phyloP scores from a whole-genome alignment of 1,140 invertebrate species.

The Drosophila sp. region DNA sequence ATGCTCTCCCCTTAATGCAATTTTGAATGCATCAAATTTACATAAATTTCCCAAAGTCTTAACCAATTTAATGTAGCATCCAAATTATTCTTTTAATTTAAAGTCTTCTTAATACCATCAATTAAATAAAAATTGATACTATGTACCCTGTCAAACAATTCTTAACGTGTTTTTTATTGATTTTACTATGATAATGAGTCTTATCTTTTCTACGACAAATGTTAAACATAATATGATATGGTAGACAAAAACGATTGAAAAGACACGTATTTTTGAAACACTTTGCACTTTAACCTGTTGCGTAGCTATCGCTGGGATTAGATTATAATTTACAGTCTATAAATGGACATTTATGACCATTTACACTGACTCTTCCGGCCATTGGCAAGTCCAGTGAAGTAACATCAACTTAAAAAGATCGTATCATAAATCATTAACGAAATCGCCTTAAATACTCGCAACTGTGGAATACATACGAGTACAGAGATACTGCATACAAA shows the following conservation, averaged over 20 bases:
- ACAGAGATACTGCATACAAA: not conserved
- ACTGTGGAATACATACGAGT: not conserved
- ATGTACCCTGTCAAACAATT: no score
- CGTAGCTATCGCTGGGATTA: conserved; percentile 10
- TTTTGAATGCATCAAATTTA: no score
- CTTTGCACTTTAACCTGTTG: conserved; percentile 59
- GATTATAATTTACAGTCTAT: conserved; percentile 43
- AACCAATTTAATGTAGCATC: no score
- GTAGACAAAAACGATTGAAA: not conserved
- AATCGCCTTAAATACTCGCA: conserved; percentile 44
- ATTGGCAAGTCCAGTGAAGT: conserved; percentile 1
- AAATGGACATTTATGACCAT: conserved; percentile 54
- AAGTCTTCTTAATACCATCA: no score
- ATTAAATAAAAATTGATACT: not conserved
- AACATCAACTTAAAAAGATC: conserved; percentile 13
- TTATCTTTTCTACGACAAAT: conserved; percentile 3
- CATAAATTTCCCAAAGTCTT: no score
- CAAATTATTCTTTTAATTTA: no score
- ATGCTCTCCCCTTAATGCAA: no score
- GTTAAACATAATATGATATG: not conserved
- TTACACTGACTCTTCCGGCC: conserved; percentile 53
- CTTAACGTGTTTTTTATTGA: no score
- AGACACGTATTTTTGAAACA: conserved; percentile 29
- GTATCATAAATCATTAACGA: conserved; percentile 67
- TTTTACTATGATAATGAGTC: conserved; percentile 2